A percentile compares a stretch with the other conserved stretches of the same genome.
Evolutionary conservation across 2,888 invertebrate species (phyloP).

Genomic region (Drosophila kambysellisi): DNA sequence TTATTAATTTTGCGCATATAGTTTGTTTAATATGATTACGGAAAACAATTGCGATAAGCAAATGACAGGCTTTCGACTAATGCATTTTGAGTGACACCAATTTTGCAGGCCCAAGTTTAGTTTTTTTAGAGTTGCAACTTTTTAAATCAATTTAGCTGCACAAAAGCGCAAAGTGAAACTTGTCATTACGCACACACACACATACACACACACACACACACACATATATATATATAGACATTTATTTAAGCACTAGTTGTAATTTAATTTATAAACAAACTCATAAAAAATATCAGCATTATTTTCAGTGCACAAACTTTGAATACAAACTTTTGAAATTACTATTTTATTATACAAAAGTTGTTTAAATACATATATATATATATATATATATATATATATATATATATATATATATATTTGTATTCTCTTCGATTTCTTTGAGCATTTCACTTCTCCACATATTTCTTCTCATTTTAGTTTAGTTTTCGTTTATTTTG

Average conservation of each 20-base stretch:
- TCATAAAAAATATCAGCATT: background rate
- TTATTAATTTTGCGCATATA: background rate
- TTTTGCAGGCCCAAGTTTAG: background rate
- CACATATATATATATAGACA: background rate
- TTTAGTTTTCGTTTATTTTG: background rate
- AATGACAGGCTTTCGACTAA: constrained; percentile 18
- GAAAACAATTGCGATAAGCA: background rate
- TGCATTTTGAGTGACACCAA: constrained; percentile 10
- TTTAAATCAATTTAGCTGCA: constrained; percentile 24
- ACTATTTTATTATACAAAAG: background rate
- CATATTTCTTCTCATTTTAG: background rate
- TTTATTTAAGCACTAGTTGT: background rate
- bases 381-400: no score
- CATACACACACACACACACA: background rate
- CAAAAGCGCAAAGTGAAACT: constrained; percentile 8
- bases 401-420: background rate
- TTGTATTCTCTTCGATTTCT: background rate
- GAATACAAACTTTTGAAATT: background rate
- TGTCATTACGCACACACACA: background rate
- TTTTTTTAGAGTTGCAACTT: constrained; percentile 11
- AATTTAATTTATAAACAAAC: constrained; percentile 2
- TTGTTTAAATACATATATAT: background rate
- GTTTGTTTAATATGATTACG: constrained; percentile 4
- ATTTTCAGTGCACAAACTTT: background rate
- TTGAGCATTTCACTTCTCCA: background rate